Evolutionary conservation across 2,888 invertebrate genomes (phyloP), one percentile per base, ranked within the genome.

Genomic region (Hirtodrosophila trivittata): DNA sequence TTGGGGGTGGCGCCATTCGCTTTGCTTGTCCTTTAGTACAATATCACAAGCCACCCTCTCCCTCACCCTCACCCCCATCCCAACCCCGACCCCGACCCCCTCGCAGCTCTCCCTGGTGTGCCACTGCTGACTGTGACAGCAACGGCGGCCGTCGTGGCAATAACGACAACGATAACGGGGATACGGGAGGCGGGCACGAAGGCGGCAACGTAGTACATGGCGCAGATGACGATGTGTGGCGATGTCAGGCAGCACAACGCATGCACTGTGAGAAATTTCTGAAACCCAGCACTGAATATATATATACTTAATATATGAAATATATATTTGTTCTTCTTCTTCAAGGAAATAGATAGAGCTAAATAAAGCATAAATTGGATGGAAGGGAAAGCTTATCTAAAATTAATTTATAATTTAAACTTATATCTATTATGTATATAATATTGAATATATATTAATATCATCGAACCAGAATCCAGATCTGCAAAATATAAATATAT

Each of bases 191-290:
- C 9, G 35, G 16, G 32, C 8, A 13, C 51, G 25, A 46, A 71
- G 54, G 59, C 65, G 54, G 54, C 45, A 30, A 41, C 37, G 60
- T 42, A 38, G 50, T 64, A 71, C 60, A 59, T 65, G 62, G 62
- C 64, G 59, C 76, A 76, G 68, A 80, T 75, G 73, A 72, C 72
- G 68, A 75, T 80, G 69, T 75, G 68, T 72, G 65, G 60, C 73
- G 59, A 59, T 78, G 68, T 68, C 65, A 75, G 60, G 18, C 46
- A 37, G 55, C 58, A 66, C 33, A 62, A 47, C 47, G 30, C 59
- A 60, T 52, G 56, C 69, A 84, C 80, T 65, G 46, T 50, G 8
- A 65, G 37, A 74, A 75, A 69, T 26, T 46, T 2, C 7, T 37
- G 1, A 14, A 28, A 21, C 2, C 18, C 5, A n/a, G n/a, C 5